phyloP scores from a whole-genome alignment of 2,797 vertebrate species.

The Callimico goeldii region DNA sequence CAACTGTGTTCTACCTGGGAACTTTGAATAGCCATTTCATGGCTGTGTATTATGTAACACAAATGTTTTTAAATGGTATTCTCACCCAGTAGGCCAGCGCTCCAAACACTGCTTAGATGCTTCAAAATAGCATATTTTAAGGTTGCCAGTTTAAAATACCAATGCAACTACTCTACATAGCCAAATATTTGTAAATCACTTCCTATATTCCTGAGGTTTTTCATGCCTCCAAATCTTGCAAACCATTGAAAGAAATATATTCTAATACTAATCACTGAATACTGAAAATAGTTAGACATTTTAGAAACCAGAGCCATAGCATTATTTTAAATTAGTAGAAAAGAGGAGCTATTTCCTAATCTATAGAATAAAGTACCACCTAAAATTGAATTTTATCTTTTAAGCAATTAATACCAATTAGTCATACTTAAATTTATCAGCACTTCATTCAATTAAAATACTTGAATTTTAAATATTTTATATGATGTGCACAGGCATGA shows the following conservation, averaged over 20 bases:
- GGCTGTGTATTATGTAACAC: not conserved
- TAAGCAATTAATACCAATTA: constrained; percentile 15
- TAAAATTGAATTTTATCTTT: constrained; percentile 37
- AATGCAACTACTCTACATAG: not conserved
- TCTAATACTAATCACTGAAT: not conserved
- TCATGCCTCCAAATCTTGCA: not conserved
- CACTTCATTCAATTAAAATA: constrained; percentile 6
- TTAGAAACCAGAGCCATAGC: not conserved
- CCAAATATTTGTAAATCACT: not conserved
- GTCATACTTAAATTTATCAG: not conserved
- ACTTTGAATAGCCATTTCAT: constrained; percentile 1
- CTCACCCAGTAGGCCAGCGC: constrained; percentile 55
- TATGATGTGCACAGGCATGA: not conserved
- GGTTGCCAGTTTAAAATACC: constrained; percentile 60
- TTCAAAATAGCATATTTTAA: constrained; percentile 67
- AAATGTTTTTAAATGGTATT: constrained; percentile 3
- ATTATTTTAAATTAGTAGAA: constrained; percentile 29
- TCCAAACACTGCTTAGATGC: constrained; percentile 51
- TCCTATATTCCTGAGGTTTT: not conserved
- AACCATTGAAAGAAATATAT: not conserved
- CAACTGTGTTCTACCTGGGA: not conserved
- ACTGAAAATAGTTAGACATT: not conserved
- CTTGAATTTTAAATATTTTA: not conserved
- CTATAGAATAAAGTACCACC: not conserved
- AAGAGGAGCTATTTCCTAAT: not conserved